Percentiles rank a stretch among this genome's conserved stretches.
These are phyloP conservation scores for Burhinus bistriatus DNA, from an alignment of 2,113 vertebrate genomes.

Conservation along the genomic window DNA sequence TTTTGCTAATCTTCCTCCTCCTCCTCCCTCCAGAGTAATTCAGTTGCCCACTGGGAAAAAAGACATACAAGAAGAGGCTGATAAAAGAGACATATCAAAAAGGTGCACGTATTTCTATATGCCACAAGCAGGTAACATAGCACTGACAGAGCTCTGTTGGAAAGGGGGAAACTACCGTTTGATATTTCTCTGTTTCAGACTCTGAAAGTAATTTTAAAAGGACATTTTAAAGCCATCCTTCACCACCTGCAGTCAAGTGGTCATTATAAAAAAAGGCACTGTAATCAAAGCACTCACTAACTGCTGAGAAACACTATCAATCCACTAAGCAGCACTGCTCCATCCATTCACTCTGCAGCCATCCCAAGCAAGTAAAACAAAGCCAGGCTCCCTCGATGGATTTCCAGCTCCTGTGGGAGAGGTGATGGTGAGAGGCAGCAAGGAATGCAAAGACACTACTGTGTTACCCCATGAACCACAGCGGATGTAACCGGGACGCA, in stretches of 20 bases:
- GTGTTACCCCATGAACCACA: neutral
- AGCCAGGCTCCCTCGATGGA: fast-evolving
- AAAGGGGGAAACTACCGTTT: neutral
- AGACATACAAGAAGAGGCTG: neutral
- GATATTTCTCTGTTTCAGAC: neutral
- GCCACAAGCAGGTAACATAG: neutral
- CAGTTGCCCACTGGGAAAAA: conserved; percentile 24
- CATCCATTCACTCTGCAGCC: neutral
- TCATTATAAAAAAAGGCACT: conserved; percentile 24
- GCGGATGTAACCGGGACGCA: neutral
- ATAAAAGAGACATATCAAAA: neutral
- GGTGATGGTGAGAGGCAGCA: fast-evolving
- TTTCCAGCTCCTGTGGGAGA: neutral
- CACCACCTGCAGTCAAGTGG: conserved; percentile 49
- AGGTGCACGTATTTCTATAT: neutral
- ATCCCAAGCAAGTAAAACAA: neutral
- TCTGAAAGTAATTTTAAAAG: conserved; percentile 38
- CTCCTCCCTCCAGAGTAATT: conserved; percentile 35
- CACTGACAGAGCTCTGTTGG: neutral
- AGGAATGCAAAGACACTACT: fast-evolving
- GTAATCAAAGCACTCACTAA: conserved; percentile 38
- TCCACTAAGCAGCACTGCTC: neutral
- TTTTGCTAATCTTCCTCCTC: neutral
- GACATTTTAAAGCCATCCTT: conserved; percentile 41
- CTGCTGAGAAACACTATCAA: conserved; percentile 4